A percentile compares a stretch with the other conserved stretches of the same genome.
Conservation (phyloP, 2,113 vertebrate species). For the Calonectris borealis region DNA sequence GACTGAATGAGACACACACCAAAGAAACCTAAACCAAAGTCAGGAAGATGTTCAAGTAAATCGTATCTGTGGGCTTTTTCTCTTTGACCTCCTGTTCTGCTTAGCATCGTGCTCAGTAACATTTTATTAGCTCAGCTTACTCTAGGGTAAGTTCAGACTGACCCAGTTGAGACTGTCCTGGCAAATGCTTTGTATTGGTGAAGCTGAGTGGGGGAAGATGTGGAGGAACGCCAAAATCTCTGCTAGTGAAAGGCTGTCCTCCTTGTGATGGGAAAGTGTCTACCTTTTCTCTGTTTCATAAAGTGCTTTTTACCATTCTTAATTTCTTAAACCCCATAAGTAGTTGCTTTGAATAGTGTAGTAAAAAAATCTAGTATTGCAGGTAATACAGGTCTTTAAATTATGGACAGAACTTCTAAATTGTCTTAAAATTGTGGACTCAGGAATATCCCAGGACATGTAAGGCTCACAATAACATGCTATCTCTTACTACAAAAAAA, state of each 20-base stretch:
- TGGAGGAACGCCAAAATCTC: not conserved
- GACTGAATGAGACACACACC: not conserved
- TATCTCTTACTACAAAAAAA: not conserved
- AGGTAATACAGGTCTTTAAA: not conserved
- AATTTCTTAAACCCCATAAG: not conserved
- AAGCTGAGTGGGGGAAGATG: not conserved
- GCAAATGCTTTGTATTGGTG: not conserved
- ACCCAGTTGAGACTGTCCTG: not conserved
- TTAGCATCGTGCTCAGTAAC: not conserved
- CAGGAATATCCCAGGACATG: not conserved
- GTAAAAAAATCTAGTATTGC: not conserved
- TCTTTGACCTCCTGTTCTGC: not conserved
- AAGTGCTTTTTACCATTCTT: not conserved
- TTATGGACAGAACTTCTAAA: not conserved
- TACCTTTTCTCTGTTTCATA: not conserved
- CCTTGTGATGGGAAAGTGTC: not conserved
- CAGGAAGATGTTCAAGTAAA: not conserved
- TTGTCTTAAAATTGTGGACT: not conserved
- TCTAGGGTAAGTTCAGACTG: not conserved
- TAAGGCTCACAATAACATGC: not conserved
- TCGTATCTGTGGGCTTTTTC: not conserved
- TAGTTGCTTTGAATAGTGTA: not conserved
- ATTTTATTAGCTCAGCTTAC: not conserved
- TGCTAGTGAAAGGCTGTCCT: not conserved
- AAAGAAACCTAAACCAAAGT: not conserved